Conservation (phyloP, 2,888 invertebrate genomes). For the Tetropium fuscum region DNA sequence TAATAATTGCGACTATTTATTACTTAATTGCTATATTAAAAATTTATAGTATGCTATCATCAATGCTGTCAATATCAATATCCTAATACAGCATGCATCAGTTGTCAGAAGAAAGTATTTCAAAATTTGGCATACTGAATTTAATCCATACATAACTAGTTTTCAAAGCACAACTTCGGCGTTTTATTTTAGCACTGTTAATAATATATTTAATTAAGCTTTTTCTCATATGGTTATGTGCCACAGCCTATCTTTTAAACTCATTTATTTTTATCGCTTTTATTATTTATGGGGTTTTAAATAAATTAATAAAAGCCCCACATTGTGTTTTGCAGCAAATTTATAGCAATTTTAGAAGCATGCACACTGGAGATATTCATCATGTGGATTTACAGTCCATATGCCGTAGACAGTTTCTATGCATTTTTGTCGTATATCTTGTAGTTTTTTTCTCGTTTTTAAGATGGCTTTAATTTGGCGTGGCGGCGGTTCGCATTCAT, state of each 20-base stretch:
- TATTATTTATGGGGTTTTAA: slow-evolving; percentile 13
- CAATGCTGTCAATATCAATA: too few species aligned
- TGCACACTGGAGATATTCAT: slow-evolving; percentile 18
- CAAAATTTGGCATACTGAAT: too few species aligned
- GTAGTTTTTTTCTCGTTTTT: slow-evolving; percentile 11
- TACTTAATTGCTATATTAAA: slow-evolving; percentile 1
- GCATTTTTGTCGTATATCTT: slow-evolving; percentile 21
- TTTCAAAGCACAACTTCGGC: too few species aligned
- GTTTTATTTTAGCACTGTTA: too few species aligned
- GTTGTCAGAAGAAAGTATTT: too few species aligned
- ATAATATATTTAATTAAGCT: too few species aligned
- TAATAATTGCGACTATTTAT: not conserved
- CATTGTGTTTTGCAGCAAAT: slow-evolving; percentile 19
- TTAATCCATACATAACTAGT: too few species aligned
- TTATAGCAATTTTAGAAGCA: slow-evolving; percentile 20
- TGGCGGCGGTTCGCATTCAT: slow-evolving; percentile 25
- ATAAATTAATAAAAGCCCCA: slow-evolving; percentile 25
- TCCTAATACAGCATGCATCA: too few species aligned
- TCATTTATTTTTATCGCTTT: not conserved
- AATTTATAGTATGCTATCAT: not conserved
- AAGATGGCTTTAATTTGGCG: slow-evolving; percentile 22
- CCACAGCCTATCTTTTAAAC: too few species aligned
- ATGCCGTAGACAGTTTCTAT: slow-evolving; percentile 26
- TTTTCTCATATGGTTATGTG: too few species aligned
- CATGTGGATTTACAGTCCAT: slow-evolving; percentile 27